phyloP scores from a whole-genome alignment of 1,140 invertebrate genomes.

The Drosophila lowei region DNA sequence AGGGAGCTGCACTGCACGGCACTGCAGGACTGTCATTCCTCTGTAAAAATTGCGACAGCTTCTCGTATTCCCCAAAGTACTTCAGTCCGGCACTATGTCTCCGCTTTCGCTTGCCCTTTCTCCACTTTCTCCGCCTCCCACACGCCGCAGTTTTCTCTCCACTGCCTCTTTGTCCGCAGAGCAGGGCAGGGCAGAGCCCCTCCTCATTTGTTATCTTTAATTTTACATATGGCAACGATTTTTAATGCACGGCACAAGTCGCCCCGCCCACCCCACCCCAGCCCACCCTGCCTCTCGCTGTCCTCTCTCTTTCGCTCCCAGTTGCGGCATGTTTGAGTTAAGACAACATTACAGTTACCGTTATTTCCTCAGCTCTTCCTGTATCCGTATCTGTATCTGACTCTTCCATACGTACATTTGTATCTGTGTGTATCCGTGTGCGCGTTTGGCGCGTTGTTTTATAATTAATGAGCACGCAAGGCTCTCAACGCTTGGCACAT shows the following conservation, averaged over 20 bases:
- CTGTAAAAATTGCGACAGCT: slow-evolving; percentile 2
- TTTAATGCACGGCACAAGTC: slow-evolving; percentile 75
- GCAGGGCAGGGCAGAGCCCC: not conserved
- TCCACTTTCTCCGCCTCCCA: not conserved
- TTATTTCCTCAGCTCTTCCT: slow-evolving; percentile 40
- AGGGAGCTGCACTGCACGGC: too few relatives aligned
- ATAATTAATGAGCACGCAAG: slow-evolving; percentile 79
- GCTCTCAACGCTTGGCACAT: slow-evolving; percentile 60
- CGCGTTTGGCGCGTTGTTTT: slow-evolving; percentile 71
- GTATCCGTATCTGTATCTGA: slow-evolving; percentile 53
- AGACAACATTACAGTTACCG: slow-evolving; percentile 78
- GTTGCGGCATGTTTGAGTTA: slow-evolving; percentile 76
- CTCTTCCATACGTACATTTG: slow-evolving; percentile 16
- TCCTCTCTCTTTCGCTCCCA: slow-evolving; percentile 11
- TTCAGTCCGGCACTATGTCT: slow-evolving; percentile 9
- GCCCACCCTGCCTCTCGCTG: slow-evolving; percentile 10
- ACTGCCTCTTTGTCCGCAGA: not conserved
- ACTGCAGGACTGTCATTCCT: too few relatives aligned
- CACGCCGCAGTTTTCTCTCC: slow-evolving; percentile 1
- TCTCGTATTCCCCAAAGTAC: not conserved
- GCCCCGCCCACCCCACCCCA: slow-evolving; percentile 12
- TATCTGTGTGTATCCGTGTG: slow-evolving; percentile 1
- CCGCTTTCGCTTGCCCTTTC: slow-evolving; percentile 8
- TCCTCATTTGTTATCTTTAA: slow-evolving; percentile 70
- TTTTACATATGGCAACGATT: slow-evolving; percentile 80